Base-by-base conservation (phyloP, 2,888 invertebrate species). In the Timema cristinae region DNA sequence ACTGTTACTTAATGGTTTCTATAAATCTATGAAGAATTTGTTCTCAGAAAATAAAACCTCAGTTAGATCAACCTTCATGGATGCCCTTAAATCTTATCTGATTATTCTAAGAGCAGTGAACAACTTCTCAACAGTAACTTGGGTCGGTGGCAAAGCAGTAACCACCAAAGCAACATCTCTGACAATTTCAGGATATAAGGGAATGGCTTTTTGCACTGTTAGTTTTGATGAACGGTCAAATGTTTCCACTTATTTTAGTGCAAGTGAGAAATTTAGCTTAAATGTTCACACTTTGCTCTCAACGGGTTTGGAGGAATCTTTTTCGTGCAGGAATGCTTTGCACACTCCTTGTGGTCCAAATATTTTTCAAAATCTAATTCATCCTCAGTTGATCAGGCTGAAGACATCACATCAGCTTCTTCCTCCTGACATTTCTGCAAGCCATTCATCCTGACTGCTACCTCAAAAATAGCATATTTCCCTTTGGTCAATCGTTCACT, bases 71-170 rank as follows among this genome's bases (percentile, higher is more conserved):
- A 8, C 59, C 7, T 59, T 59, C n/a, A 59, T 15, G 8, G 15
- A 59, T 11, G 59, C 59, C n/a, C 59, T 59, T 32, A 59, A 59
- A n/a, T 59, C n/a, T 59, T 13, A 59, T 59, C 15, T 54, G 32
- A 59, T 59, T 59, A 59, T 59, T 59, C 32, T 59, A 32, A 59
- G n/a, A 59, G 59, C 13, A 59, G 59, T 13, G 15, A 59, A 59
- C 59, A 59, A n/a, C 15, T n/a, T 59, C 15, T 59, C 1, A n/a
- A 59, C 59, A 59, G n/a, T 59, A 8, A 59, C 59, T 59, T 59
- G 59, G 59, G 59, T 59, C 1, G 13, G 13, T 32, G 59, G 59
- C 59, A n/a, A n/a, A 9, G 59, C 59, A 59, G 8, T 59, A 16
- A 59, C 59, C 9, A 59, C 10, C 32, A 59, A n/a, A 8, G n/a